Evolutionary conservation across 1,140 invertebrate species (phyloP).

Genomic region (Ips typographus): DNA sequence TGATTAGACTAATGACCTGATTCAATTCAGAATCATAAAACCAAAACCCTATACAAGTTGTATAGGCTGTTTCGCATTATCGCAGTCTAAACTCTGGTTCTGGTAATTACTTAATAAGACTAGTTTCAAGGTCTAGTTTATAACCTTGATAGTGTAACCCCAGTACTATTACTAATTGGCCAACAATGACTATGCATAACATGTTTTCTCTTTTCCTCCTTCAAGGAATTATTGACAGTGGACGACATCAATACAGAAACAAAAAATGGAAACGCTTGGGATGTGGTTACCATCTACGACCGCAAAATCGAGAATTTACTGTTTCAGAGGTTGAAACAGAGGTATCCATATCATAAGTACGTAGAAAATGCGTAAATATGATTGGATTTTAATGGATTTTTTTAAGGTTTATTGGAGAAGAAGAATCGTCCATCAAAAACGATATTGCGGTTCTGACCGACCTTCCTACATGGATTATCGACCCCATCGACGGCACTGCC

Average conservation of each 20-base stretch:
- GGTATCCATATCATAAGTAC: constrained; percentile 70
- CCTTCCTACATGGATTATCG: constrained; percentile 88
- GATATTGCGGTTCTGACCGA: constrained; percentile 67
- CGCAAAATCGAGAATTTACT: constrained; percentile 76
- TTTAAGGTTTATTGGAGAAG: constrained; percentile 83
- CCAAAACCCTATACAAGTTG: too few species aligned
- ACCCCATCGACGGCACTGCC: constrained; percentile 74
- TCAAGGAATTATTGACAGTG: constrained; percentile 19
- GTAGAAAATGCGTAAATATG: constrained; percentile 3
- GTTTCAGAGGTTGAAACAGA: constrained; percentile 62
- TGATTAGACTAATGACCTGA: too few species aligned
- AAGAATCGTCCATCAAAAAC: constrained; percentile 62
- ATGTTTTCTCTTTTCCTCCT: neutral
- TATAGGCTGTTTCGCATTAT: too few species aligned
- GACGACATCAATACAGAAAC: constrained; percentile 44
- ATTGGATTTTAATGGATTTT: neutral
- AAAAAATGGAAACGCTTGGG: constrained; percentile 60
- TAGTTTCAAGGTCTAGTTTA: too few species aligned
- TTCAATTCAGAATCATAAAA: too few species aligned
- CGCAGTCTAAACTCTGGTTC: too few species aligned
- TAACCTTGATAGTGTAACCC: too few species aligned
- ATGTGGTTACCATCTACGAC: constrained; percentile 84
- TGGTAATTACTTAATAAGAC: too few species aligned
- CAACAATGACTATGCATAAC: neutral
- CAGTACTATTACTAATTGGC: neutral